Percentiles rank a stretch among this genome's conserved stretches.
These are phyloP conservation scores for Cercopithecus mona DNA, from an alignment of 2,113 vertebrate genomes.

Conservation along the genomic window DNA sequence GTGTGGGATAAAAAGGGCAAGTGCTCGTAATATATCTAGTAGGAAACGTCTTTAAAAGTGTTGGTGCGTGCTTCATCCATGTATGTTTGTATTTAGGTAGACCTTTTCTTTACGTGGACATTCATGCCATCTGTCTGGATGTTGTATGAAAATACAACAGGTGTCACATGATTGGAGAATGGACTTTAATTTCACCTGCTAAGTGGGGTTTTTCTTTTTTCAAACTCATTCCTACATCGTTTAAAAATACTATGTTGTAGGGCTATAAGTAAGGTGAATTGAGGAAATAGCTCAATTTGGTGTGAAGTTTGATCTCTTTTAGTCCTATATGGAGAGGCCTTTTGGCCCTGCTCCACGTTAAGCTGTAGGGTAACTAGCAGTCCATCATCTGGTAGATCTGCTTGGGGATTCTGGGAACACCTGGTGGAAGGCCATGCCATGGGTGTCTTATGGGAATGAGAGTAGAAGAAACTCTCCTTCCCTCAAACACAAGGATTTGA, in stretches of 20 bases:
- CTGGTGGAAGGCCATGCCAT: not conserved
- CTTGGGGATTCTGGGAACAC: not conserved
- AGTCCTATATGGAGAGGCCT: not conserved
- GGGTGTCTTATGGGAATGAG: not conserved
- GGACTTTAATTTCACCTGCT: slow-evolving; percentile 22
- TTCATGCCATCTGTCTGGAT: not conserved
- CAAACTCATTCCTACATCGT: not conserved
- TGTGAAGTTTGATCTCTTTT: not conserved
- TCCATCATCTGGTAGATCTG: not conserved
- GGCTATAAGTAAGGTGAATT: not conserved
- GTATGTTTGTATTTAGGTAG: not conserved
- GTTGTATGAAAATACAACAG: not conserved
- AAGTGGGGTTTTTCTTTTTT: not conserved
- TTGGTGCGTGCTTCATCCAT: not conserved
- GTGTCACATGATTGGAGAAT: not conserved
- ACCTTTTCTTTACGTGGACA: not conserved
- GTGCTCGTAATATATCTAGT: not conserved
- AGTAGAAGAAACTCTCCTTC: not conserved
- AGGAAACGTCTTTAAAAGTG: not conserved
- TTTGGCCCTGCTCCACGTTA: not conserved
- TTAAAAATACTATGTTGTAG: not conserved
- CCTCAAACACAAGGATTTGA: not conserved
- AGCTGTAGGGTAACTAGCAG: not conserved
- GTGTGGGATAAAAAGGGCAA: not conserved
- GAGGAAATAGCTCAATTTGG: not conserved